phyloP scores from a whole-genome alignment of 1,140 invertebrate species.

The Dufourea novaeangliae region DNA sequence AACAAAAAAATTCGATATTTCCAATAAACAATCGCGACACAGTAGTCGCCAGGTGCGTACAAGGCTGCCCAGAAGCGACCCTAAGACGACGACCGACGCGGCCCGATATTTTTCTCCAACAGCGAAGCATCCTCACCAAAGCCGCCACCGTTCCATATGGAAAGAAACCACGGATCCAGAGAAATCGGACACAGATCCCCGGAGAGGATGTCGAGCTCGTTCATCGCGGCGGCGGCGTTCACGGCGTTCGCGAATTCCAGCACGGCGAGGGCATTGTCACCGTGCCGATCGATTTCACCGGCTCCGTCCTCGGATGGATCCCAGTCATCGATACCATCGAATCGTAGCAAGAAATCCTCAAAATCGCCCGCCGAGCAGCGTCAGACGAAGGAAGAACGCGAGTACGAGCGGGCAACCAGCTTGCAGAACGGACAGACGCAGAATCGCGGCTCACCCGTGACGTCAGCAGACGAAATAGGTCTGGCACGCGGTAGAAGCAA shows the following conservation, averaged over 20 bases:
- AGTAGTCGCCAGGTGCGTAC: neutral
- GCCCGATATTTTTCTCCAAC: neutral
- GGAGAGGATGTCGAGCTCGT: slow-evolving; percentile 50
- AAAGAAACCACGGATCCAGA: neutral
- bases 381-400: neutral
- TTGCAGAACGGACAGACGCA: neutral
- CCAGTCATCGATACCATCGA: slow-evolving; percentile 33
- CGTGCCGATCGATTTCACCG: slow-evolving; percentile 56
- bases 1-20: neutral
- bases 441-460: neutral
- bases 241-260: slow-evolving; percentile 26
- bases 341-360: slow-evolving; percentile 16
- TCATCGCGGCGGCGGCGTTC: slow-evolving; percentile 45
- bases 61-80: neutral
- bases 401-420: neutral
- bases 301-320: slow-evolving; percentile 51
- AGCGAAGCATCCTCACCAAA: slow-evolving; percentile 48
- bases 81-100: neutral
- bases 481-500: neutral
- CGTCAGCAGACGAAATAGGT: neutral
- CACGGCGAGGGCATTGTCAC: slow-evolving; percentile 53
- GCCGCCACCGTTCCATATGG: slow-evolving; percentile 19
- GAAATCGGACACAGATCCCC: slow-evolving; percentile 28
- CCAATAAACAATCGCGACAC: too few species aligned
- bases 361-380: neutral